Evolutionary conservation across 2,888 invertebrate genomes (phyloP), one percentile per base, ranked within the genome.

Genomic region (Celastrina argiolus): DNA sequence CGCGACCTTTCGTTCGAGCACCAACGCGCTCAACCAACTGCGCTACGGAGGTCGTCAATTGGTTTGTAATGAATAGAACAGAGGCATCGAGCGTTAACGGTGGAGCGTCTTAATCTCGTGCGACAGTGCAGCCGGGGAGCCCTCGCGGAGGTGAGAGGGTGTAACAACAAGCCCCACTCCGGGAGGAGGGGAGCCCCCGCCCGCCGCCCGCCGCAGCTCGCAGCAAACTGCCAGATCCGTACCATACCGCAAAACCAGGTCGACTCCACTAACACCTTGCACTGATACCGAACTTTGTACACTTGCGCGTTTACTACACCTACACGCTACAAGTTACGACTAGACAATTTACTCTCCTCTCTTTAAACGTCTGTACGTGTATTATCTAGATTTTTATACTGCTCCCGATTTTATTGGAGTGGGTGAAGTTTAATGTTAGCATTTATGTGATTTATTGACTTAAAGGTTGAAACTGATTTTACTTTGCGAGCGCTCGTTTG

Each of bases 141-240:
- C 83, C 87, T 75, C 84, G 82, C 85, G 83, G 87, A 87, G 88
- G 87, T 87, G 88, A 88, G 86, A 87, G 87, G 87, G 89, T 88
- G 88, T 88, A 87, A 88, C 89, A 90, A 89, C 88, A 88, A 84
- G 85, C 83, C 81, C 78, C 76, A 76, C 77, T 79, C 79, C 78
- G 76, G n/a, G n/a, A n/a, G n/a, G n/a, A n/a, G n/a, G n/a, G n/a
- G n/a, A 78, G 77, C 74, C 18, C 8, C 34, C 22, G 2, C 31
- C 3, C 31, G 14, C 59, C 18, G 10, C 34, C 61, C 34, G 1
- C 14, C 1, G 12, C 79, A 82, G 82, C 82, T 81, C 81, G 78
- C 84, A 76, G 80, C 83, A 84, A 88, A 88, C 83, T 87, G 82
- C 71, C 79, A 84, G 85, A 88, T 85, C 85, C 84, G 82, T 84